A percentile compares a stretch with the other conserved stretches of the same genome.
Conservation (phyloP, 2,113 vertebrate species). For the Nerophis lumbriciformis region DNA sequence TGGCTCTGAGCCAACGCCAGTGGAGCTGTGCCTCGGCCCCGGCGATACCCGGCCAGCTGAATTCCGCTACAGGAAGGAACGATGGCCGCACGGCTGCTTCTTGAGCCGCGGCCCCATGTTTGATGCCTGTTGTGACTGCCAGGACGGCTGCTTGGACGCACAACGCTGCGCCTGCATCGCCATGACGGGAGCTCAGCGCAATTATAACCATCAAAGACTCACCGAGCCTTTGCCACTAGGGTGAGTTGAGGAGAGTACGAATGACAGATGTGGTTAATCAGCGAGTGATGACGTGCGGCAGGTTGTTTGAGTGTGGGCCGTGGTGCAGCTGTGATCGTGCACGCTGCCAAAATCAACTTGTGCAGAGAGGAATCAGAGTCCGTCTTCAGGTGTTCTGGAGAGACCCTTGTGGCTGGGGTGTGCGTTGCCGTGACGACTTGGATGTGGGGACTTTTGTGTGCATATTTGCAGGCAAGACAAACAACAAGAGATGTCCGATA, state of each 20-base stretch:
- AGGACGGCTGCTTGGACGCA: conserved; percentile 77
- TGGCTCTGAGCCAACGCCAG: conserved; percentile 76
- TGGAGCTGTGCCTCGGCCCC: conserved; percentile 77
- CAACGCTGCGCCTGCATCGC: conserved; percentile 77
- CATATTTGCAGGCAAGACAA: conserved; percentile 81
- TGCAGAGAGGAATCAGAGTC: conserved; percentile 84
- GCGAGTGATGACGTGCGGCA: conserved; percentile 47
- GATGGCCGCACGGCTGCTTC: conserved; percentile 85
- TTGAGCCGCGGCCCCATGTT: conserved; percentile 74
- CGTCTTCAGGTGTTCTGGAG: conserved; percentile 89
- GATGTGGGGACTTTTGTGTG: conserved; percentile 91
- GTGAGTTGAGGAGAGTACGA: conserved; percentile 34
- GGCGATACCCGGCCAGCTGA: conserved; percentile 63
- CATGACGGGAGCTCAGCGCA: conserved; percentile 63
- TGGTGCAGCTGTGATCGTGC: conserved; percentile 82
- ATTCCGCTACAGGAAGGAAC: conserved; percentile 85
- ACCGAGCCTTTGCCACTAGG: conserved; percentile 71
- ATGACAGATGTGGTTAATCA: neutral
- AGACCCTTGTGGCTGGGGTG: conserved; percentile 79
- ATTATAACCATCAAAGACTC: conserved; percentile 81
- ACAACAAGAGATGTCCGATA: no score
- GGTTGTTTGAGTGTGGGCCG: conserved; percentile 87
- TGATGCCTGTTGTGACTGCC: conserved; percentile 81
- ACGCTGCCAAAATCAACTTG: conserved; percentile 86
- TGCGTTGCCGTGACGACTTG: conserved; percentile 89